Base-by-base conservation (phyloP, 2,888 invertebrate genomes). In the Candidula unifasciata region DNA sequence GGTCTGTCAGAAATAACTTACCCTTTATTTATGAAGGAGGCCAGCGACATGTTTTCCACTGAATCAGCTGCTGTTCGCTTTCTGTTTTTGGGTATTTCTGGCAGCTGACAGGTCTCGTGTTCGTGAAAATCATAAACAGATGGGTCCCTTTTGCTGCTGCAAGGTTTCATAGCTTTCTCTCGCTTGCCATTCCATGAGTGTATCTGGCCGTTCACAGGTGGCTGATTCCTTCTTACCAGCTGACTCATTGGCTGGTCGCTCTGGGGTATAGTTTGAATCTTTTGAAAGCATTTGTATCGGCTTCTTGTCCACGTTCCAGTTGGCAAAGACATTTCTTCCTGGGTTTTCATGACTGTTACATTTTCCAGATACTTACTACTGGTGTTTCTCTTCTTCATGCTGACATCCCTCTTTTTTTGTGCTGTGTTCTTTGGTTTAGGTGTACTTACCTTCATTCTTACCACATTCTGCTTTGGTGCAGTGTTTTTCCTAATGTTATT, bases 101-200 rank as follows among this genome's bases (percentile, higher is more conserved):
- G 79, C 66, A 68, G 27, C 27, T 66, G 66, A 52, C 79, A 35
- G 8, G n/a, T 5, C 10, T 79, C 52, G 44, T 18, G 18, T n/a
- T 68, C 79, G 52, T 66, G 27, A n/a, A 68, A 79, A 52, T 79
- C 68, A 52, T 79, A 79, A 44, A 79, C 44, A 27, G 79, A 79
- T 54, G 30, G 18, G 16, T 74, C 18, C 54, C 52, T 18, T 54
- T 30, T 35, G 16, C 1, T 8, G 2, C 21, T 60, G 76, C 16
- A 2, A n/a, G 13, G n/a, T 52, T 64, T 64, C n/a, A 35, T 30
- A 35, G n/a, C 3, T 3, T 35, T 64, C 2, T 13, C 18, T 35
- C 44, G 35, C 2, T 64, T 78, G 78, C 64, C 0, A 0, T 16
- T 10, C 78, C 64, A 64, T 37, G 35, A n/a, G 27, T 24, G 18